Base-by-base conservation (phyloP, 2,113 vertebrate species). In the Eurystomus gularis region DNA sequence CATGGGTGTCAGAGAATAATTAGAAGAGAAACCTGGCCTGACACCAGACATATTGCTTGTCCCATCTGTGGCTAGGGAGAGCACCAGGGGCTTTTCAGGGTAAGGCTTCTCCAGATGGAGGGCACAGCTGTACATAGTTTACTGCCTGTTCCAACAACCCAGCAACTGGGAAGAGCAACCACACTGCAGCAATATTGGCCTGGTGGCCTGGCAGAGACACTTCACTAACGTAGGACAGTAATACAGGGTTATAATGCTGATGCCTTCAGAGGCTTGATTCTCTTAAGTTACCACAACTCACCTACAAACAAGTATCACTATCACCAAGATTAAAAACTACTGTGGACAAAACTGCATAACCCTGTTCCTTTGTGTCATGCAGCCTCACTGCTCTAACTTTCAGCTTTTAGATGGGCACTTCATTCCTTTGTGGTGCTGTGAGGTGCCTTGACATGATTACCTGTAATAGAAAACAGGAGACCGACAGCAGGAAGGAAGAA, bases 401-500 rank as follows among this genome's bases (percentile, higher is more conserved):
- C 49, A 60, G 17, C 39, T 77, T 69, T 72, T 37, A 66, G 9
- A 26, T 72, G 58, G 16, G 28, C 39, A 9, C 16, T 65, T 71
- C 46, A n/a, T 2, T 44, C 18, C n/a, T 61, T 26, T 5, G 2
- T n/a, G 26, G 25, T 61, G 26, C 15, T 46, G 25, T 17, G 21
- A 24, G 60, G n/a, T 24, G 9, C 6, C 17, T 40, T 81, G 39
- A 65, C 20, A 11, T 21, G 18, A 25, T 52, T 40, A 79, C 23
- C 13, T 40, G 18, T 40, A 44, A 58, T 58, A 60, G n/a, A 58
- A 69, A 79, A 49, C 8, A 57, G 39, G 78, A 55, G 48, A 46
- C 13, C 0, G 0, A 17, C 3, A 44, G 28, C 16, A 54, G 39
- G 23, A 54, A 49, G 13, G 16, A 84, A 42, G 46, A 64, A 28